Evolutionary conservation across 2,888 invertebrate species (phyloP), one percentile per base, ranked within the genome.

Genomic region (Melanostoma mellinum): DNA sequence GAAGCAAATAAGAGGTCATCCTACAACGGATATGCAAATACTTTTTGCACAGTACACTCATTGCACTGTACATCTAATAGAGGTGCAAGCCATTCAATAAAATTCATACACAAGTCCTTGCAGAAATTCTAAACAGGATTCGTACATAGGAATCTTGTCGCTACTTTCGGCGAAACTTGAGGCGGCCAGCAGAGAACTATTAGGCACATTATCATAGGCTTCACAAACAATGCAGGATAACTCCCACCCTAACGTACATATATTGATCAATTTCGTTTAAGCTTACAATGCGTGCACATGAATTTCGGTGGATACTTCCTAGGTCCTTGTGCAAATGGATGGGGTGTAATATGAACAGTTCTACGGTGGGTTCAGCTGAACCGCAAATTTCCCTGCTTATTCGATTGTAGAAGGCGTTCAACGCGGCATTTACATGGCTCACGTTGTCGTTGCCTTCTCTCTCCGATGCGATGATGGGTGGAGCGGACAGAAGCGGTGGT

Each of bases 331-430:
- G 67, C 20, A 20, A 20, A 0, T 20, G 20, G 20, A 74, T 53
- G 40, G 60, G 48, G 40, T 63, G 55, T 67, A 67, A 61, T 61
- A 53, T 73, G 60, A 67, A 56, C 35, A 44, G 56, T 65, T 52
- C 71, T 65, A 50, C 30, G 55, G 53, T 56, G 65, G 46, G 40
- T 32, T 46, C 46, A 20, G 36, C 48, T 33, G 42, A 3, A 68
- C 73, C 65, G 50, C 74, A 61, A 55, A 79, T 68, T 79, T 74
- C 68, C 52, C 20, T 32, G 63, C 48, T 78, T 60, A 73, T 61
- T 79, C 60, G 74, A 79, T 74, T 79, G 60, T 53, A 42, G 52
- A 67, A 63, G 50, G 67, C 73, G 40, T 44, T 71, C 48, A 20
- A 1, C 20, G 20, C 20, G 20, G 20, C 20, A 50, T 46, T 53